phyloP scores from a whole-genome alignment of 2,888 invertebrate species.

The Drosophila siamana region DNA sequence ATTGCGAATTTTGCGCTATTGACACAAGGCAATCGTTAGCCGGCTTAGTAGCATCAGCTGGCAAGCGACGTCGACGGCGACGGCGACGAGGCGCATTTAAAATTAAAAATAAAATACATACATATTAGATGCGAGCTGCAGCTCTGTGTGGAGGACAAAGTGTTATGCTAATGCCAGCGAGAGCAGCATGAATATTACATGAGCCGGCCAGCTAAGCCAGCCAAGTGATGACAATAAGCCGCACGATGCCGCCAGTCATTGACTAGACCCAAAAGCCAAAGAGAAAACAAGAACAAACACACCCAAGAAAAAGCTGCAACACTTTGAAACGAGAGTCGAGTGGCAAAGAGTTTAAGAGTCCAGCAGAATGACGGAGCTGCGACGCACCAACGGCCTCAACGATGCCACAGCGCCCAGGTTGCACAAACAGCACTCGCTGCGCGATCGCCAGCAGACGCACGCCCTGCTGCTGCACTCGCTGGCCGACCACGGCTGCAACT shows the following conservation, averaged over 20 bases:
- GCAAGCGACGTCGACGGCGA: slow-evolving; percentile 16
- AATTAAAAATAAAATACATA: slow-evolving; percentile 64
- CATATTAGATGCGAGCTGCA: no score
- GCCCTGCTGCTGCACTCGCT: slow-evolving; percentile 78
- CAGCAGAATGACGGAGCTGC: slow-evolving; percentile 71
- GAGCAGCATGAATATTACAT: slow-evolving; percentile 70
- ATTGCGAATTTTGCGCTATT: slow-evolving; percentile 76
- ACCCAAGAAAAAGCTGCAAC: not conserved
- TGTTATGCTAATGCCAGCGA: slow-evolving; percentile 69
- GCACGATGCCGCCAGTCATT: slow-evolving; percentile 26
- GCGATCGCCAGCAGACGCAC: slow-evolving; percentile 63
- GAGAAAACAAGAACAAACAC: not conserved
- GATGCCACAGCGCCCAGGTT: slow-evolving; percentile 47
- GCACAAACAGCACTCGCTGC: slow-evolving; percentile 69
- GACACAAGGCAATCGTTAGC: slow-evolving; percentile 81
- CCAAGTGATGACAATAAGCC: slow-evolving; percentile 74
- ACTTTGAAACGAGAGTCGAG: not conserved
- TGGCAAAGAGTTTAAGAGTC: no score
- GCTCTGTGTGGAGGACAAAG: slow-evolving; percentile 31
- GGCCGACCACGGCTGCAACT: slow-evolving; percentile 79
- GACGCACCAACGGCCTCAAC: slow-evolving; percentile 55
- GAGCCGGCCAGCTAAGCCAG: slow-evolving; percentile 39
- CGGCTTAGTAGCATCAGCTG: slow-evolving; percentile 69
- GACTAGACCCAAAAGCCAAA: not conserved
- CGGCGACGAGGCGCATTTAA: slow-evolving; percentile 60